Conservation (phyloP, 2,797 vertebrate genomes). For the Setipinna tenuifilis region DNA sequence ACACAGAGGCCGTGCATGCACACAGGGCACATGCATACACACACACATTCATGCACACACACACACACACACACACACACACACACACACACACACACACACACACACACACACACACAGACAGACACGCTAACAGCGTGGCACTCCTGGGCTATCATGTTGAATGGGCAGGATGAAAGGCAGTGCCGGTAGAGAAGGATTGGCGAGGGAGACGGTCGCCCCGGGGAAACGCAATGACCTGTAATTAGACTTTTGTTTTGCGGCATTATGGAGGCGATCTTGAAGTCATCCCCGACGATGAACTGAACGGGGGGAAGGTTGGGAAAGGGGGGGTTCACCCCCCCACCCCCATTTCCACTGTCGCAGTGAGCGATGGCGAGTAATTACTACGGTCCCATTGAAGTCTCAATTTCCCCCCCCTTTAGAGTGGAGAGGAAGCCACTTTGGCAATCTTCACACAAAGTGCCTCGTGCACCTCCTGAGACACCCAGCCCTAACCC, state of each 20-base stretch:
- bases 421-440: slow-evolving; percentile 70
- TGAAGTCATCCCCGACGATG: slow-evolving; percentile 85
- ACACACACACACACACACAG: slow-evolving; percentile 28
- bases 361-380: slow-evolving; percentile 30
- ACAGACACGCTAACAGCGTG: background rate
- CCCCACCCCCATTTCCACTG: slow-evolving; percentile 63
- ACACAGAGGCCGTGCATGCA: too few species aligned
- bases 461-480: slow-evolving; percentile 77
- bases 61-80: background rate
- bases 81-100: background rate
- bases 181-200: slow-evolving; percentile 57
- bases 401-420: slow-evolving; percentile 88
- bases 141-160: slow-evolving; percentile 48
- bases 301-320: slow-evolving; percentile 73
- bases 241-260: slow-evolving; percentile 98
- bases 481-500: slow-evolving; percentile 63
- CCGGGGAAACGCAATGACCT: slow-evolving; percentile 82
- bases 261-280: slow-evolving; percentile 88
- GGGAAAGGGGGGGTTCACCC: slow-evolving; percentile 40
- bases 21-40: background rate
- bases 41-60: slow-evolving; percentile 2
- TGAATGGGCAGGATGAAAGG: slow-evolving; percentile 76
- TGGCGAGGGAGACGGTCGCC: slow-evolving; percentile 68
- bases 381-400: slow-evolving; percentile 96
- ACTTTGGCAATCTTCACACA: slow-evolving; percentile 74